Evolutionary conservation across 2,113 vertebrate genomes (phyloP).

Genomic region (Boulengeromyrus knoepffleri): DNA sequence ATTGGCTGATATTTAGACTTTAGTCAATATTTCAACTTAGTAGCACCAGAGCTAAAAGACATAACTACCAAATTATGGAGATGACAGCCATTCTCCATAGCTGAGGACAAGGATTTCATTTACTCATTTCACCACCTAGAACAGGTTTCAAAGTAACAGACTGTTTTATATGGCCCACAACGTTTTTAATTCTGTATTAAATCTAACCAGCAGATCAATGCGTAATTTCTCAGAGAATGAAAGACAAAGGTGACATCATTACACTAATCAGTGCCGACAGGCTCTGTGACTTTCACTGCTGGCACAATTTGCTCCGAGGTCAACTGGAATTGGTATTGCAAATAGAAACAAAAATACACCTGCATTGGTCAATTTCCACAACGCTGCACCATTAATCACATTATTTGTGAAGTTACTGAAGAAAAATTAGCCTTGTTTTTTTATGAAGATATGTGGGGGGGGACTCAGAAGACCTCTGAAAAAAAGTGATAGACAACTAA

Average conservation of each 20-base stretch:
- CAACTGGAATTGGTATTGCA: background rate
- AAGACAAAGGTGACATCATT: background rate
- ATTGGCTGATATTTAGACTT: background rate
- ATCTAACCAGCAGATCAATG: background rate
- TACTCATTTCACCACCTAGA: background rate
- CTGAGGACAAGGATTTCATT: background rate
- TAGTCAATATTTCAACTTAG: background rate
- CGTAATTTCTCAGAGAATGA: background rate
- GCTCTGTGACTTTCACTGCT: background rate
- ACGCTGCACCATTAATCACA: background rate
- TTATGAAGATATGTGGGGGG: background rate
- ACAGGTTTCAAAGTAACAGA: background rate
- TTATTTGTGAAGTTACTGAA: background rate
- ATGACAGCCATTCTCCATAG: background rate
- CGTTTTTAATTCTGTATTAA: background rate
- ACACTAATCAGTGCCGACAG: background rate
- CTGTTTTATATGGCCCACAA: background rate
- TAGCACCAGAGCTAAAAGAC: background rate
- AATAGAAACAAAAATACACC: background rate
- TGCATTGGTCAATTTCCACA: background rate
- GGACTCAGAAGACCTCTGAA: too few relatives aligned
- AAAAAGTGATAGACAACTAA: background rate
- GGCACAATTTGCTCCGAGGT: background rate
- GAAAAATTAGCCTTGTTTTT: background rate
- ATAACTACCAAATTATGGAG: background rate